These are phyloP conservation scores for Pemphredon lugubris DNA, from an alignment of 2,888 invertebrate genomes.

Conservation along the genomic window DNA sequence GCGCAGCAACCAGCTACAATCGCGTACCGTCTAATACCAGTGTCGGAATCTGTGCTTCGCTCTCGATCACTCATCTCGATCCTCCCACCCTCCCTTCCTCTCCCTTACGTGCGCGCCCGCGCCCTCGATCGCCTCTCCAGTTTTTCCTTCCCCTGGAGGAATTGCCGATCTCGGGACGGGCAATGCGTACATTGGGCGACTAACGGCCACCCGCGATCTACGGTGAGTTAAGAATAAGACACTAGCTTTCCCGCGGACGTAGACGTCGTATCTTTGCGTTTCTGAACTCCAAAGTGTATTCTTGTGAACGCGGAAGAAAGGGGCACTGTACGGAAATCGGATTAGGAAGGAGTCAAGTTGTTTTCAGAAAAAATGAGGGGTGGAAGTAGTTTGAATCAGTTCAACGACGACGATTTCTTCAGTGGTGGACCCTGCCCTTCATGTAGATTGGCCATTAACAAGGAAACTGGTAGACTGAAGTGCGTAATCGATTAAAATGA, in stretches of 20 bases:
- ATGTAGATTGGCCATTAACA: conserved; percentile 80
- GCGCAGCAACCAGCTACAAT: conserved; percentile 22
- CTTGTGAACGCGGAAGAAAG: conserved; percentile 1
- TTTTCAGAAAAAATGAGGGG: conserved; percentile 69
- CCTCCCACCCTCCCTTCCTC: background rate
- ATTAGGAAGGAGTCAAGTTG: conserved; percentile 32
- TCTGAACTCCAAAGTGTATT: no score
- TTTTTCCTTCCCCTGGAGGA: background rate
- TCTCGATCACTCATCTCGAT: conserved; percentile 6
- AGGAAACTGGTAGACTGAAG: conserved; percentile 82
- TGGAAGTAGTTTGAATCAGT: conserved; percentile 63
- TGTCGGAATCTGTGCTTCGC: background rate
- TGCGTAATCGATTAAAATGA: conserved; percentile 55
- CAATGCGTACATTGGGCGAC: background rate
- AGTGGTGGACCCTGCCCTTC: conserved; percentile 77
- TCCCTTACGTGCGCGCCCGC: background rate
- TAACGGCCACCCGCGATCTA: background rate
- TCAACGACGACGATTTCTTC: conserved; percentile 72
- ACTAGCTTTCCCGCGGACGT: background rate
- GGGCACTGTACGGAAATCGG: conserved; percentile 23
- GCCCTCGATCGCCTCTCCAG: no score
- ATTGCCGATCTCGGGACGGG: background rate
- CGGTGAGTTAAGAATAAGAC: background rate
- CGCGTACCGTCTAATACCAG: background rate
- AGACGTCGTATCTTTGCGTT: no score